phyloP scores from a whole-genome alignment of 2,888 invertebrate genomes.

The Gandaritis pyraliata region DNA sequence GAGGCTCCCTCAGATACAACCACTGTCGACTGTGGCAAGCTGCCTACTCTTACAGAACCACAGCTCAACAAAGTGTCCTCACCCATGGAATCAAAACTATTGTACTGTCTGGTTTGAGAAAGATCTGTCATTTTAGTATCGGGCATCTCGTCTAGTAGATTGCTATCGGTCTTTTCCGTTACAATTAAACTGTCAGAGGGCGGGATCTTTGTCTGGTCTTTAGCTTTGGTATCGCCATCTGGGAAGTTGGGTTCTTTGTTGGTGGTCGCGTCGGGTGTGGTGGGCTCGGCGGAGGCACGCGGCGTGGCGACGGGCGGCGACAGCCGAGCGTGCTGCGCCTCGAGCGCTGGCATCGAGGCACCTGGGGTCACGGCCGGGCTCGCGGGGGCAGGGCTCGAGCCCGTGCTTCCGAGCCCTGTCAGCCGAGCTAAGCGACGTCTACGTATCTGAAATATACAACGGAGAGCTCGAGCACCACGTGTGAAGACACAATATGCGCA shows the following conservation, averaged over 20 bases:
- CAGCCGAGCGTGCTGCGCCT: constrained; percentile 56
- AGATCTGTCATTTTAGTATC: constrained; percentile 82
- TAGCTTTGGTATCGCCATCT: constrained; percentile 67
- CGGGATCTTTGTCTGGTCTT: constrained; percentile 73
- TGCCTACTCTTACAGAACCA: constrained; percentile 74
- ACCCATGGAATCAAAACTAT: constrained; percentile 80
- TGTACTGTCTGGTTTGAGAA: constrained; percentile 78
- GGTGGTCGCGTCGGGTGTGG: constrained; percentile 60
- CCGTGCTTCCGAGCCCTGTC: constrained; percentile 82
- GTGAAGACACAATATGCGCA: constrained; percentile 56
- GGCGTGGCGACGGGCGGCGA: constrained; percentile 49
- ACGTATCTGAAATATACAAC: constrained; percentile 86
- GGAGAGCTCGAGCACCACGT: constrained; percentile 62
- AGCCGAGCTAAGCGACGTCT: constrained; percentile 90
- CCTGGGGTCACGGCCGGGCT: constrained; percentile 74
- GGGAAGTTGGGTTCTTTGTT: constrained; percentile 72
- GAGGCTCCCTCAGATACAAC: constrained; percentile 68
- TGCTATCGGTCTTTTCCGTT: constrained; percentile 78
- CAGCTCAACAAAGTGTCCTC: constrained; percentile 76
- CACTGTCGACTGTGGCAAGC: constrained; percentile 70
- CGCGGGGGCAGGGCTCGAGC: constrained; percentile 72
- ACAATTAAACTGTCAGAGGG: constrained; percentile 78
- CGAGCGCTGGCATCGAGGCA: constrained; percentile 66
- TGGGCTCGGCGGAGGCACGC: constrained; percentile 63
- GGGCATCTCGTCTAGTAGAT: constrained; percentile 79